Conservation (phyloP, 2,113 vertebrate species). For the Casuarius casuarius region DNA sequence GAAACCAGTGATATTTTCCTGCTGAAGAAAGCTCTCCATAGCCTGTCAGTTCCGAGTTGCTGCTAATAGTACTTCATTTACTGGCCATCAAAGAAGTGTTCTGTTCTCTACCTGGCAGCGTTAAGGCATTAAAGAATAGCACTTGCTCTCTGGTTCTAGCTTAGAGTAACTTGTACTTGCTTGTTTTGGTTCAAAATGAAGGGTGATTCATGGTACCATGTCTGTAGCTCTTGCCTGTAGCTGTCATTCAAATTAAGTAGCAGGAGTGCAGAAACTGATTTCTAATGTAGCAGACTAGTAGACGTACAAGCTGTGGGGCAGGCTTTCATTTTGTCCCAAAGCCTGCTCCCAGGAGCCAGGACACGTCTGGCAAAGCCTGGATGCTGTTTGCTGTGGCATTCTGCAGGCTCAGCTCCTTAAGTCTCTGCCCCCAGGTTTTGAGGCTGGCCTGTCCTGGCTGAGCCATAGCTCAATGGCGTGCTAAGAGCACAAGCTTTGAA, state of each 20-base stretch:
- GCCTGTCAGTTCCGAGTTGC: accelerated
- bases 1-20: accelerated
- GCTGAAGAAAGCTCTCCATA: background rate
- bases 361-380: accelerated
- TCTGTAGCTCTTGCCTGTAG: accelerated
- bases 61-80: background rate
- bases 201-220: accelerated
- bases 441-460: background rate
- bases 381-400: background rate
- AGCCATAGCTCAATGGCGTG: accelerated
- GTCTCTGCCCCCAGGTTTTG: accelerated
- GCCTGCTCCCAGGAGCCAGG: background rate
- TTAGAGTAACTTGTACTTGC: background rate
- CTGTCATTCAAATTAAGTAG: no score
- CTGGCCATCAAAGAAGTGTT: background rate
- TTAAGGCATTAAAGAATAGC: background rate
- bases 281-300: background rate
- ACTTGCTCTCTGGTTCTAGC: background rate
- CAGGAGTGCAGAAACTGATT: background rate
- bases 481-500: background rate
- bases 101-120: background rate
- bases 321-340: background rate
- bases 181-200: background rate
- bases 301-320: accelerated
- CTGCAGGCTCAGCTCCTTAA: background rate